Base-by-base conservation (phyloP, 2,113 vertebrate genomes). In the Colaptes auratus region DNA sequence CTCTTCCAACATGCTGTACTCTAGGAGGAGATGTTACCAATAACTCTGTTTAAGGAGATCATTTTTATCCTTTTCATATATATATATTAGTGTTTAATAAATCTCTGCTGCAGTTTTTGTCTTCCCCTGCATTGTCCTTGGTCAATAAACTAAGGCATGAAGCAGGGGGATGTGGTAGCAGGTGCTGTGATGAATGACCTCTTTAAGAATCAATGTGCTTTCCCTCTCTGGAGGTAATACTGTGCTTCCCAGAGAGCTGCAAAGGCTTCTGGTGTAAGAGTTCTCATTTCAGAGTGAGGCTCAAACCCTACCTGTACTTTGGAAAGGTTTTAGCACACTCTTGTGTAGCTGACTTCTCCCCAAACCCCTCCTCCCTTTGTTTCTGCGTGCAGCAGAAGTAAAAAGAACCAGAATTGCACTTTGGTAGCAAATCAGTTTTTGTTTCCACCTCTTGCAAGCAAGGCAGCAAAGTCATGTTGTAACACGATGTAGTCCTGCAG, bases 141-240 rank as follows among this genome's bases (percentile, higher is more conserved):
- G 82, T 88, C 93, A 92, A 95, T 96, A 95, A 92, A 91, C 65
- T 90, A 90, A 91, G 89, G 93, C 93, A 92, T 86, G 89, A 74
- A 89, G 75, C 72, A 59, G 52, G 67, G 48, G 36, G 30, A 86
- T 86, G 60, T 61, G 76, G 64, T 53, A 77, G 85, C 30, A 80
- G 64, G 20, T 86, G 83, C 71, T 53, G 74, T 86, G 91, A 95
- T 90, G 48, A 74, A 93, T 96, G 88, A 53, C 24, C 82, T 89
- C 89, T 93, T 81, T 82, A 84, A 86, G 61, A 87, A 88, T 52
- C 0, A 0, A 83, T 94, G 73, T 86, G 59, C 74, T 92, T 90
- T 93, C 89, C 48, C 36, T 64, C 42, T 56, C 1, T 77, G 48
- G 48, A 77, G 73, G 36, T 64, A 76, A 87, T 83, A 71, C 59